A percentile compares a stretch with the other conserved stretches of the same genome.
phyloP scores from a whole-genome alignment of 1,140 invertebrate genomes.

The Xylocopa sonorina region DNA sequence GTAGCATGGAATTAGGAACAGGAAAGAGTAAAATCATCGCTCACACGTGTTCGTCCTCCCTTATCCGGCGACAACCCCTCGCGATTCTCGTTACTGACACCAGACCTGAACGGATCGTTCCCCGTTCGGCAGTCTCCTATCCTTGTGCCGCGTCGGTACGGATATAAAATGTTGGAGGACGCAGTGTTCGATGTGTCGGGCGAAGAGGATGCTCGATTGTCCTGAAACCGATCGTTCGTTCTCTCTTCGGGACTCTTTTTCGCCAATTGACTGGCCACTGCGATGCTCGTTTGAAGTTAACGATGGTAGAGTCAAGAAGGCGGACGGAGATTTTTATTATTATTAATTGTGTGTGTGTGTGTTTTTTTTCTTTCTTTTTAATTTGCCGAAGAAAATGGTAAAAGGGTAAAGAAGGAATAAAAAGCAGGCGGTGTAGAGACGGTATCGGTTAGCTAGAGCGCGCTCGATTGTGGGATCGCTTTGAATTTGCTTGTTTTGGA shows the following conservation, averaged over 20 bases:
- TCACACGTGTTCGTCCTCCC: constrained; percentile 20
- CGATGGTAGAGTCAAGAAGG: constrained; percentile 13
- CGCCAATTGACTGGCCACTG: background rate
- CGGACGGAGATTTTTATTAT: background rate
- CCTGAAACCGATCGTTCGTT: constrained; percentile 45
- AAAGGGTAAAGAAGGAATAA: background rate
- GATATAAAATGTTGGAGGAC: background rate
- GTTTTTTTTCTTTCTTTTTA: background rate
- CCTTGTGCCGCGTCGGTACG: background rate
- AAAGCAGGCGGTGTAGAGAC: background rate
- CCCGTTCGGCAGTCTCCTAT: background rate
- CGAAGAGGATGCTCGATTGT: constrained; percentile 17
- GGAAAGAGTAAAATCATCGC: background rate
- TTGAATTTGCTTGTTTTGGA: constrained; percentile 52
- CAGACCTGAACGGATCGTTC: background rate
- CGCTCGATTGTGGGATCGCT: constrained; percentile 19
- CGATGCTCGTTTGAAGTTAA: constrained; percentile 9
- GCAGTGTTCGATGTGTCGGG: background rate
- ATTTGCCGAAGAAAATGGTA: background rate
- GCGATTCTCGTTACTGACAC: constrained; percentile 1
- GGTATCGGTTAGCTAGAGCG: constrained; percentile 32
- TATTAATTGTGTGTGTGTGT: too few relatives aligned
- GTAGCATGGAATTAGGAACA: too few relatives aligned
- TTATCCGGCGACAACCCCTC: constrained; percentile 10
- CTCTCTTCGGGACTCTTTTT: constrained; percentile 40